phyloP scores from a whole-genome alignment of 2,797 vertebrate species.

The Onychomys leucogaster region DNA sequence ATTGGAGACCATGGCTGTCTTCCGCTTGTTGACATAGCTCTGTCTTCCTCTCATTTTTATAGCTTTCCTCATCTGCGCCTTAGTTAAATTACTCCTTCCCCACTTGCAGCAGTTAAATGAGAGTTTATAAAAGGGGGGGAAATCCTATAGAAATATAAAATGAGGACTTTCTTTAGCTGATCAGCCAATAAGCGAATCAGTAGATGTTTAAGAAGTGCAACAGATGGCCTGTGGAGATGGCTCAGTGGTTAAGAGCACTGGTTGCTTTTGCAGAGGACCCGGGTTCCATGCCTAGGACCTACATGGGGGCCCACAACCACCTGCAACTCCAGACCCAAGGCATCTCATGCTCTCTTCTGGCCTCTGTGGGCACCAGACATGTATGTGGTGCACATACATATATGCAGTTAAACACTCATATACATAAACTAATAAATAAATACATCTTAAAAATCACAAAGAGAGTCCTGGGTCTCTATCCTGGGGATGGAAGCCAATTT shows the following conservation, averaged over 20 bases:
- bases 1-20: not conserved
- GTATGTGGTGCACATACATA: not conserved
- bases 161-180: slow-evolving; percentile 24
- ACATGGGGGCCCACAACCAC: not conserved
- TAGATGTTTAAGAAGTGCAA: slow-evolving; percentile 16
- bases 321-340: not conserved
- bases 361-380: not conserved
- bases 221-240: not conserved
- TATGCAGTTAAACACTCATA: not conserved
- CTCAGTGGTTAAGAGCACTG: not conserved
- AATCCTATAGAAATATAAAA: slow-evolving; percentile 23
- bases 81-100: not conserved
- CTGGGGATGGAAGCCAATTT: not conserved
- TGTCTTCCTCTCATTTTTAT: not conserved
- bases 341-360: not conserved
- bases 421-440: not conserved
- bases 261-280: not conserved
- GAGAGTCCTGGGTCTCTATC: slow-evolving; percentile 27
- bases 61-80: not conserved
- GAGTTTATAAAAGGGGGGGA: slow-evolving; percentile 26
- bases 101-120: slow-evolving; percentile 34
- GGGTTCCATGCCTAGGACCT: not conserved
- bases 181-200: not conserved
- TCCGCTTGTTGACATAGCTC: not conserved
- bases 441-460: not conserved